phyloP scores from a whole-genome alignment of 2,888 invertebrate genomes.

The Drosophila picticornis region DNA sequence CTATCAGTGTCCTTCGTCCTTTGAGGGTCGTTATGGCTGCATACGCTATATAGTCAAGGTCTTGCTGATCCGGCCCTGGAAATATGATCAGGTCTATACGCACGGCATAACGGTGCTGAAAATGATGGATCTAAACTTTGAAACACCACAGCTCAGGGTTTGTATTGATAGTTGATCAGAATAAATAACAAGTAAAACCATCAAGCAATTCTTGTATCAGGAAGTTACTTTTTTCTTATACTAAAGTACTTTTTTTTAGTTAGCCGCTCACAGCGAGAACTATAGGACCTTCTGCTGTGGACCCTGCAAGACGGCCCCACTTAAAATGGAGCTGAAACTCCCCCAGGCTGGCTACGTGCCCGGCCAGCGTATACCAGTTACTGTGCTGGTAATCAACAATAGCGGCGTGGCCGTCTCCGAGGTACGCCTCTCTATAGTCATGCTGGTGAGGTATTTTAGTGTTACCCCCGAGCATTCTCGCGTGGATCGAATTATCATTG shows the following conservation, averaged over 20 bases:
- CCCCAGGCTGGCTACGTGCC: constrained; percentile 83
- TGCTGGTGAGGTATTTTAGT: constrained; percentile 79
- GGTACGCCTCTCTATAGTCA: constrained; percentile 72
- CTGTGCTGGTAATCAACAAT: constrained; percentile 87
- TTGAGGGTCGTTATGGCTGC: constrained; percentile 90
- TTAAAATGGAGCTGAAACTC: constrained; percentile 76
- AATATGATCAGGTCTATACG: constrained; percentile 92
- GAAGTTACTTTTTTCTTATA: background rate
- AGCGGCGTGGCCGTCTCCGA: constrained; percentile 84
- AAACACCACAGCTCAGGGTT: constrained; percentile 81
- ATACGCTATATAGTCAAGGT: constrained; percentile 92
- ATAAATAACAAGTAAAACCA: background rate
- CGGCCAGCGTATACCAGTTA: constrained; percentile 81
- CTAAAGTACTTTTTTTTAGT: constrained; percentile 43
- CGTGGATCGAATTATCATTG: constrained; percentile 76
- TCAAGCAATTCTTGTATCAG: background rate
- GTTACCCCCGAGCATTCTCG: constrained; percentile 59
- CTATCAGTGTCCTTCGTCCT: constrained; percentile 90
- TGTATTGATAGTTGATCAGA: constrained; percentile 4
- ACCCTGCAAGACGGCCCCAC: constrained; percentile 81
- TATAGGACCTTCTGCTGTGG: constrained; percentile 82
- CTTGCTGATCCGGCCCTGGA: constrained; percentile 92
- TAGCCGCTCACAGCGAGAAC: constrained; percentile 74
- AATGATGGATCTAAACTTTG: constrained; percentile 91
- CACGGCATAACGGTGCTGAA: constrained; percentile 92